Conservation (phyloP, 2,113 vertebrate species). For the Triplophysa rosa region DNA sequence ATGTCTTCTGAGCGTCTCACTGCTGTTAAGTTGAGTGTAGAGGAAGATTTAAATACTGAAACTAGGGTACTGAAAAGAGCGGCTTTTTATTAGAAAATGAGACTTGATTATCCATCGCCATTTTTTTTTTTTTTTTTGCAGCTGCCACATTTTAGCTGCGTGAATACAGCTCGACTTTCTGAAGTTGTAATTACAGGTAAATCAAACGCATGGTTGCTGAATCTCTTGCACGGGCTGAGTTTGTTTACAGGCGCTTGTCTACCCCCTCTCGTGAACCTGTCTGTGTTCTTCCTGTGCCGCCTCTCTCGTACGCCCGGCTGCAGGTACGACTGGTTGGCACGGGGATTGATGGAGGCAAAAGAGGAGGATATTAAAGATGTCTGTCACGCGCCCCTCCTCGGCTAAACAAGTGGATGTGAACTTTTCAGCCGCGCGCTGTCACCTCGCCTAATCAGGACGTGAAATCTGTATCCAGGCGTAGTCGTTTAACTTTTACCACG, state of each 20-base stretch:
- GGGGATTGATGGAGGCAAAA: conserved; percentile 71
- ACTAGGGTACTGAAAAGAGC: background rate
- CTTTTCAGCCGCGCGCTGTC: conserved; percentile 80
- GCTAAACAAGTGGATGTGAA: conserved; percentile 81
- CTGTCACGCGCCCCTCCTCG: conserved; percentile 79
- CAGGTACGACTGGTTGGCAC: conserved; percentile 71
- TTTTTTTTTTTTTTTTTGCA: conserved; percentile 58
- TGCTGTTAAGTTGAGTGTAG: background rate
- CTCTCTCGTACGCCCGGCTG: conserved; percentile 60
- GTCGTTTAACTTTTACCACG: conserved; percentile 79
- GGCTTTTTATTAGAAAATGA: conserved; percentile 1
- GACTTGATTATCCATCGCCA: conserved; percentile 16
- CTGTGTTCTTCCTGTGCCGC: conserved; percentile 69
- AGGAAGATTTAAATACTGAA: background rate
- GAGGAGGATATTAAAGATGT: conserved; percentile 82
- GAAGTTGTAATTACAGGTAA: conserved; percentile 59
- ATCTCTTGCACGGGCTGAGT: conserved; percentile 52
- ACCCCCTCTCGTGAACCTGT: conserved; percentile 70
- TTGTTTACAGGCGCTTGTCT: conserved; percentile 73
- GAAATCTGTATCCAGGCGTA: conserved; percentile 88
- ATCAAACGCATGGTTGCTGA: conserved; percentile 56
- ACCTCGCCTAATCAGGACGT: conserved; percentile 87
- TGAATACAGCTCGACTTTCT: conserved; percentile 26
- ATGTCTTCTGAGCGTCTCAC: background rate
- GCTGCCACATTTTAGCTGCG: conserved; percentile 3